Conservation (phyloP, 2,797 vertebrate genomes). For the Zalophus californianus region DNA sequence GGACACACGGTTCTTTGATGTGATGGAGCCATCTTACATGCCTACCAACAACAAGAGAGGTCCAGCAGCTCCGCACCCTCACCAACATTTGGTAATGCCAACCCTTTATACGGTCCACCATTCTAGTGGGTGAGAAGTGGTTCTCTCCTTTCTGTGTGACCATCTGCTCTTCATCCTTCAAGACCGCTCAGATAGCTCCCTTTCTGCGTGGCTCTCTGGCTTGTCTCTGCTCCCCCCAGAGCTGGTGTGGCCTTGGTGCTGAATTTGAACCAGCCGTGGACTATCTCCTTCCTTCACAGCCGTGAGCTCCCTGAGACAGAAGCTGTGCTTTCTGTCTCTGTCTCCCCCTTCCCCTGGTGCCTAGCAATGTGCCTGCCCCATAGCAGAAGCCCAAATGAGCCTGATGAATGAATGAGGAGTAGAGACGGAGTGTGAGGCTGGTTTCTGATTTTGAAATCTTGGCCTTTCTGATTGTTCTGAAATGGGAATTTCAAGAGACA, state of each 20-base stretch:
- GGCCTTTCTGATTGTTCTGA: slow-evolving; percentile 54
- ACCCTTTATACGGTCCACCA: not conserved
- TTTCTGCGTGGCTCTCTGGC: not conserved
- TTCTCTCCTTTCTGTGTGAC: not conserved
- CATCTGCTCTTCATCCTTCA: not conserved
- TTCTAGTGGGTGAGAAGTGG: not conserved
- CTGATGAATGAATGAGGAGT: not conserved
- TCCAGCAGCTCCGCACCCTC: not conserved
- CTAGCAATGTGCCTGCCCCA: not conserved
- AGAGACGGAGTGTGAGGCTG: not conserved
- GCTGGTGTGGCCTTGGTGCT: too few species aligned
- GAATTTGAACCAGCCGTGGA: not conserved
- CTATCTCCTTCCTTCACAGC: not conserved
- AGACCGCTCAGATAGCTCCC: not conserved
- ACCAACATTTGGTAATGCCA: not conserved
- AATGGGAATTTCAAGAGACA: not conserved
- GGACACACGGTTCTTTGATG: accelerated
- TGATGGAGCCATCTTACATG: accelerated
- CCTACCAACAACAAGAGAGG: accelerated
- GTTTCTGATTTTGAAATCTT: not conserved
- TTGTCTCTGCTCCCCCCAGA: too few species aligned
- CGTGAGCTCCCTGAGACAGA: not conserved
- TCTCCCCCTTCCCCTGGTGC: not conserved
- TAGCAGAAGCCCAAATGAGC: not conserved
- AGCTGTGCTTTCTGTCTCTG: not conserved